phyloP scores from a whole-genome alignment of 2,113 vertebrate genomes.

The Empidonax alnorum region DNA sequence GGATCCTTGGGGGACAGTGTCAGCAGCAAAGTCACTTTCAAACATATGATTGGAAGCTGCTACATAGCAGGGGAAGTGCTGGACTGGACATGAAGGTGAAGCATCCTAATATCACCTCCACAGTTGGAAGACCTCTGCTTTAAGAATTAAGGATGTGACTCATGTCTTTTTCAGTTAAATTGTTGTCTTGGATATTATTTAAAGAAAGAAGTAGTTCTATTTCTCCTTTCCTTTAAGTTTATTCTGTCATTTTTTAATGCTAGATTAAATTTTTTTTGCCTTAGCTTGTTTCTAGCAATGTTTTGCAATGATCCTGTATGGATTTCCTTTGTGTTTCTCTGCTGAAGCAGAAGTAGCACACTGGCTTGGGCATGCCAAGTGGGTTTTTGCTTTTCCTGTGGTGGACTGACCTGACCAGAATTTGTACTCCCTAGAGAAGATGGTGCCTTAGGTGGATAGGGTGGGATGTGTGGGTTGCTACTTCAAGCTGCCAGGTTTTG shows the following conservation, averaged over 20 bases:
- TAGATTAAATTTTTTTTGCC: neutral
- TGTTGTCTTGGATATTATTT: neutral
- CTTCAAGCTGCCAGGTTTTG: neutral
- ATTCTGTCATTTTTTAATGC: neutral
- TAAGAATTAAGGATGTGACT: neutral
- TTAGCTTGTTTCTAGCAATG: neutral
- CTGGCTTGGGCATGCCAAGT: neutral
- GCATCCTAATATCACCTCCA: neutral
- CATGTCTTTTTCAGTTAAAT: neutral
- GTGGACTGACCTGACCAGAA: neutral
- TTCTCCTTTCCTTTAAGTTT: neutral
- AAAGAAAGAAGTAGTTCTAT: accelerated
- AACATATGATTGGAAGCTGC: neutral
- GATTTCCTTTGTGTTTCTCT: neutral
- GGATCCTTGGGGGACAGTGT: neutral
- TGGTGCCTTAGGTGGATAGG: neutral
- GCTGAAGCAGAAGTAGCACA: neutral
- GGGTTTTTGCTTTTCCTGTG: neutral
- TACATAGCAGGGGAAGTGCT: neutral
- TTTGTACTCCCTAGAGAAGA: neutral
- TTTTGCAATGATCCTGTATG: neutral
- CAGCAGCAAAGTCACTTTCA: neutral
- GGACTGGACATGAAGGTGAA: neutral
- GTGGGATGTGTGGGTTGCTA: neutral
- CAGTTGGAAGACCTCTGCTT: neutral